Base-by-base conservation (phyloP, 1,140 invertebrate genomes). In the Aphaenogaster rudis region DNA sequence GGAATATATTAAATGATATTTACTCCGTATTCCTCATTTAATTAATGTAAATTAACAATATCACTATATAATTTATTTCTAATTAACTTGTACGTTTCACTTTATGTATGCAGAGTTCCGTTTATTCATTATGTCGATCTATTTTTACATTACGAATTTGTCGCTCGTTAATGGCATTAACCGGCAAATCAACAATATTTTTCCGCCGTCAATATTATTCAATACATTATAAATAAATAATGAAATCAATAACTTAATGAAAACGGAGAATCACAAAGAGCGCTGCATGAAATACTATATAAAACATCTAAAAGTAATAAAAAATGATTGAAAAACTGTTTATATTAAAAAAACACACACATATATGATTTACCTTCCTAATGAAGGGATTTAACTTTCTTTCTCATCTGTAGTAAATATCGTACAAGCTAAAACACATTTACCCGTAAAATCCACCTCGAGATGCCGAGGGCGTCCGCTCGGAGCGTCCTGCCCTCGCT, bases 11-110 rank as follows among this genome's bases (percentile, higher is more conserved):
- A 81, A 81, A 81, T 42, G 36, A 71, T 45, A 72, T 71, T 81
- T 71, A 54, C 15, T 79, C 15, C 17, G 13, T 36, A n/a, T 54
- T 81, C 15, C 64, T 81, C 79, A 59, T 81, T 57, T 57, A 81
- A 81, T 81, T 81, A 81, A 57, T 81, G 45, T 71, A 71, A 71
- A 81, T 81, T 81, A 71, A 71, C 45, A 69, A 64, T 64, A 81
- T 45, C 15, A 33, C 78, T 28, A 45, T 42, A 80, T 80, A 81
- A 81, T 71, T 72, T 33, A 57, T 81, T 81, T 81, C 79, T 72
- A 71, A 81, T 81, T 81, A 72, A 57, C 15, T 71, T 71, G 50
- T 57, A 42, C 15, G 9, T 42, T 42, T 13, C 33, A 66, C 36
- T 74, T 33, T 50, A 17, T 54, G 7, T 79, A 9, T 42, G 2